Conservation (phyloP, 2,888 invertebrate species). For the Megalurothrips usitatus region DNA sequence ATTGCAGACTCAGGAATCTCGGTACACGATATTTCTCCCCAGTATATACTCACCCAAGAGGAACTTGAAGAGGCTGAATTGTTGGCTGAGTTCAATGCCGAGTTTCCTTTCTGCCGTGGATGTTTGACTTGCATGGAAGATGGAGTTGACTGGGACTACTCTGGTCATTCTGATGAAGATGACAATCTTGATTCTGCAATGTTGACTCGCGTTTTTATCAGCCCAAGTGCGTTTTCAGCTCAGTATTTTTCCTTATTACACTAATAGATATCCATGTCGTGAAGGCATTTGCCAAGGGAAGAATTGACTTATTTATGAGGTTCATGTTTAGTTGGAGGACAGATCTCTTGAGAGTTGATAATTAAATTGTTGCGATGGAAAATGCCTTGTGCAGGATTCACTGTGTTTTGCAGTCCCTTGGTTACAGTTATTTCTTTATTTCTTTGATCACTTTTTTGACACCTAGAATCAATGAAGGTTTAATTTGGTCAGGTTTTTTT, state of each 20-base stretch:
- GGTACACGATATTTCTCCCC: not conserved
- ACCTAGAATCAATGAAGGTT: not conserved
- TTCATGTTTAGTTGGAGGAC: not conserved
- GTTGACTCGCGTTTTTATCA: not conserved
- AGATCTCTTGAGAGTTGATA: too few relatives aligned
- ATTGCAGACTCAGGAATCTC: not conserved
- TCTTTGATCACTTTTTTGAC: not conserved
- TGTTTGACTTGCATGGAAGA: slow-evolving; percentile 4
- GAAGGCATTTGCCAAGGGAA: too few relatives aligned
- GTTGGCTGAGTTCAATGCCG: not conserved
- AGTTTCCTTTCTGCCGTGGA: not conserved
- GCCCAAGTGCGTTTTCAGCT: not conserved
- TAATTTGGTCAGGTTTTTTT: not conserved
- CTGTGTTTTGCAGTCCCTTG: not conserved
- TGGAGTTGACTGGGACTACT: not conserved
- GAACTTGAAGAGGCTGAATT: not conserved
- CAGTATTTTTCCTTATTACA: not conserved
- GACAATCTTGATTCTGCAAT: not conserved
- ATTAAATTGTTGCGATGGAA: too few relatives aligned
- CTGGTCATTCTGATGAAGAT: not conserved
- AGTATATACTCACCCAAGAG: not conserved
- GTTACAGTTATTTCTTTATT: not conserved
- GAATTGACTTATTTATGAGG: not conserved
- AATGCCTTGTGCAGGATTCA: not conserved
- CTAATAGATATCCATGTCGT: not conserved